Conservation (phyloP, 2,888 invertebrate species). For the Drosophila kambysellisi region DNA sequence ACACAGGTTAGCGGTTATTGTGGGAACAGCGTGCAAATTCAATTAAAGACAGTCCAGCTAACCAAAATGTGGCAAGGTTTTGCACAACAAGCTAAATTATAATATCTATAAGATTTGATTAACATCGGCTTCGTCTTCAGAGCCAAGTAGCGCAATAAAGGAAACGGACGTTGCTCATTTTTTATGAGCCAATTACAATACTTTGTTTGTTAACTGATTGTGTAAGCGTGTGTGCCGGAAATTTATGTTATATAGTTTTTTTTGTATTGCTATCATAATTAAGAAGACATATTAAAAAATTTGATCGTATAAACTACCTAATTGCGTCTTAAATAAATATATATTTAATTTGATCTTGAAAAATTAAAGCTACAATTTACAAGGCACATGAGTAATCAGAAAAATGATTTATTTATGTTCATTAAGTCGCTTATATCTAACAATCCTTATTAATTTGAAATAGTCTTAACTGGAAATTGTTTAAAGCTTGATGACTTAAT, state of each 20-base stretch:
- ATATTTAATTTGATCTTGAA: neutral
- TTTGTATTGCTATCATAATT: neutral
- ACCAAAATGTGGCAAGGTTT: constrained; percentile 18
- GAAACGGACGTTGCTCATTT: constrained; percentile 39
- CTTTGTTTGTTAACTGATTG: neutral
- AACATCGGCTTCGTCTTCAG: constrained; percentile 10
- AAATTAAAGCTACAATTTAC: neutral
- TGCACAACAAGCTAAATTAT: constrained; percentile 4
- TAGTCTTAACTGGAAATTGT: neutral
- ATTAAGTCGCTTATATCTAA: neutral
- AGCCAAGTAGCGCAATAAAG: neutral
- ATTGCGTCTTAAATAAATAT: neutral
- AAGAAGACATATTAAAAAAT: neutral
- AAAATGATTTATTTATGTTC: neutral
- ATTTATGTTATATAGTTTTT: neutral
- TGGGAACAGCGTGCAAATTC: constrained; percentile 52
- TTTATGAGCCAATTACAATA: constrained; percentile 4
- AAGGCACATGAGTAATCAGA: neutral
- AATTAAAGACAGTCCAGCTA: constrained; percentile 32
- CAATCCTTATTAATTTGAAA: neutral
- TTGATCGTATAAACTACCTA: no score
- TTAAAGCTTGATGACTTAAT: constrained; percentile 26
- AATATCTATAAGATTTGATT: constrained; percentile 21
- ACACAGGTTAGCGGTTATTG: constrained; percentile 18
- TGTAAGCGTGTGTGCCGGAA: neutral